phyloP scores from a whole-genome alignment of 2,797 vertebrate genomes.

The Lagocephalus sceleratus region DNA sequence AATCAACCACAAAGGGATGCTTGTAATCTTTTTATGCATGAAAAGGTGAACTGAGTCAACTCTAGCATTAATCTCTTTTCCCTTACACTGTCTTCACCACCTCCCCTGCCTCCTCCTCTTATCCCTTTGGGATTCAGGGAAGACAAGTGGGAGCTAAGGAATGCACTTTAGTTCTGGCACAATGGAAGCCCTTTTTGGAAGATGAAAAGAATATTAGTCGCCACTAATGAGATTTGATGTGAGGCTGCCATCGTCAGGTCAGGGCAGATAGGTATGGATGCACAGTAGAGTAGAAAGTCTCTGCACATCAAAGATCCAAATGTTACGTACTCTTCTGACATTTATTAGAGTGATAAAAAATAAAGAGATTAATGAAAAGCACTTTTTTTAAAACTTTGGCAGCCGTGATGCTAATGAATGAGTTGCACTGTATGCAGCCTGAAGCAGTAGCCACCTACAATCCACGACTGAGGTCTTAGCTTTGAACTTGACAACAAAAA shows the following conservation, averaged over 20 bases:
- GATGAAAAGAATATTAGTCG: conserved; percentile 70
- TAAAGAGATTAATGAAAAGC: conserved; percentile 24
- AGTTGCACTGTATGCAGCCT: conserved; percentile 27
- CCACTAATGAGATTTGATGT: conserved; percentile 65
- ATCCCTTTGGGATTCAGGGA: conserved; percentile 17
- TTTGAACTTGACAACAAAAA: conserved; percentile 5
- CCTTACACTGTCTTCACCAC: neutral
- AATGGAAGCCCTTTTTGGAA: conserved; percentile 56
- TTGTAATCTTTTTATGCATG: conserved; percentile 24
- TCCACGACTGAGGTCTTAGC: neutral
- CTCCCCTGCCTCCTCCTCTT: neutral
- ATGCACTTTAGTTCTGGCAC: conserved; percentile 55
- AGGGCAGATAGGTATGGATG: conserved; percentile 33
- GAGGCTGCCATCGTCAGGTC: conserved; percentile 48
- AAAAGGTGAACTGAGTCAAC: conserved; percentile 48
- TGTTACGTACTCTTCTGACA: conserved; percentile 27
- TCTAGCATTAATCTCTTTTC: conserved; percentile 25
- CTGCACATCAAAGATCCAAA: conserved; percentile 46
- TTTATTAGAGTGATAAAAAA: conserved; percentile 43
- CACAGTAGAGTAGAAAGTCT: conserved; percentile 20
- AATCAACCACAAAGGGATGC: conserved; percentile 9
- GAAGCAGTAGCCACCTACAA: conserved; percentile 11
- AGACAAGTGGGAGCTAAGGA: conserved; percentile 56
- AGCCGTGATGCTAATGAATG: conserved; percentile 39
- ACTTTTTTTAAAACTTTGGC: neutral